A percentile compares a stretch with the other conserved stretches of the same genome.
Evolutionary conservation across 2,113 vertebrate species (phyloP).

Genomic region (Polyodon spathula): DNA sequence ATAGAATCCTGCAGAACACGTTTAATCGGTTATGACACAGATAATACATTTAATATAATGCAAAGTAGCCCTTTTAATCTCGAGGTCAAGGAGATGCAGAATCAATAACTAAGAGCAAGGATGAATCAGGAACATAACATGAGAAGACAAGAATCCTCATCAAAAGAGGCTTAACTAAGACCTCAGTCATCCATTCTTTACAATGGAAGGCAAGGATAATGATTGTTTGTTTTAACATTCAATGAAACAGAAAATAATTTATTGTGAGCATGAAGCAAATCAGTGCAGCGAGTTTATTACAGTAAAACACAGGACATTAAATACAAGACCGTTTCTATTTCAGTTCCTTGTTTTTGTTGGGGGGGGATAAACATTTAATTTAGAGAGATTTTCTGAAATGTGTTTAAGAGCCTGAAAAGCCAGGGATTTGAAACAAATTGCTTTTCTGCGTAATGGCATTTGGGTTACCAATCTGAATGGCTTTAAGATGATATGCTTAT

Average conservation of each 20-base stretch:
- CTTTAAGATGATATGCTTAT: slow-evolving; percentile 1
- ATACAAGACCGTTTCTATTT: background rate
- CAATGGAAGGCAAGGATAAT: too few relatives aligned
- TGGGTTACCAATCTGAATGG: background rate
- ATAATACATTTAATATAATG: too few relatives aligned
- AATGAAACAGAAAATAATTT: background rate
- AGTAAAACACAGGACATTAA: background rate
- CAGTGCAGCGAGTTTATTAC: background rate
- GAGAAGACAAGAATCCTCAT: too few relatives aligned
- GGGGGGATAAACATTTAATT: background rate
- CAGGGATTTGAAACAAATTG: background rate
- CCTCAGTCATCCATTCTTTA: too few relatives aligned
- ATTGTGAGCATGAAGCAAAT: background rate
- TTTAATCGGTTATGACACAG: too few relatives aligned
- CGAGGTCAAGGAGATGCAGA: too few relatives aligned
- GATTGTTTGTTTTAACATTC: too few relatives aligned
- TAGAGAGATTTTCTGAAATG: background rate
- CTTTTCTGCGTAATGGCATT: background rate
- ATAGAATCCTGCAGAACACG: too few relatives aligned
- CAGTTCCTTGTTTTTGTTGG: background rate
- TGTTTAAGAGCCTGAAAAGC: background rate
- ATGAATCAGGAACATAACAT: too few relatives aligned
- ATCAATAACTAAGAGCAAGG: too few relatives aligned
- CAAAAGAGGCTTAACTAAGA: too few relatives aligned
- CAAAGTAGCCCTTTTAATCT: too few relatives aligned